Percentiles rank a stretch among this genome's conserved stretches.
Conservation (phyloP, 2,888 invertebrate genomes). For the Nephrotoma flavescens region DNA sequence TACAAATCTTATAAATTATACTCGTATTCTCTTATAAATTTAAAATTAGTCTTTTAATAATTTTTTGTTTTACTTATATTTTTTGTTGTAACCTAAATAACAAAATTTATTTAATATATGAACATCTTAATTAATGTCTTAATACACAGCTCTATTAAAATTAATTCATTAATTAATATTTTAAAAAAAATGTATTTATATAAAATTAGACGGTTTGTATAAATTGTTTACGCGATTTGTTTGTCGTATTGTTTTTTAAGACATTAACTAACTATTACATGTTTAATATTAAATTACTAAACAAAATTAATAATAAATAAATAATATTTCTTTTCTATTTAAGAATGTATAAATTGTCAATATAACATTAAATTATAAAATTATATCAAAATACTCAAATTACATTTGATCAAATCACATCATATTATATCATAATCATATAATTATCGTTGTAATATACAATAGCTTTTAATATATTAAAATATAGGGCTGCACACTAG, state of each 20-base stretch:
- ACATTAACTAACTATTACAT: background rate
- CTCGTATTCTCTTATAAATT: background rate
- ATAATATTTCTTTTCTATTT: background rate
- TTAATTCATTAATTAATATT: background rate
- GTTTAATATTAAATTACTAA: background rate
- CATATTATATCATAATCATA: background rate
- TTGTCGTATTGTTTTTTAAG: background rate
- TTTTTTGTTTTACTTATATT: background rate
- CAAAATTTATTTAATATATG: background rate
- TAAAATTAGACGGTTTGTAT: background rate
- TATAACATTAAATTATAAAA: background rate
- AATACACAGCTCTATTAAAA: background rate
- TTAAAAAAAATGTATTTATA: background rate
- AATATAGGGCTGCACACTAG: background rate
- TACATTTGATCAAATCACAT: background rate
- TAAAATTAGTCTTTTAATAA: background rate
- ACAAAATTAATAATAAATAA: background rate
- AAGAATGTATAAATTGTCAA: background rate
- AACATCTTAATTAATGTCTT: background rate
- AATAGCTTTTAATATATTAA: background rate
- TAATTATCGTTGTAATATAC: background rate
- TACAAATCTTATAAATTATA: background rate
- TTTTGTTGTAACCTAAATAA: background rate
- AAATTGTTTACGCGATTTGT: background rate
- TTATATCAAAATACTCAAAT: background rate